Evolutionary conservation across 2,113 vertebrate species (phyloP).

Genomic region (Chauna torquata): DNA sequence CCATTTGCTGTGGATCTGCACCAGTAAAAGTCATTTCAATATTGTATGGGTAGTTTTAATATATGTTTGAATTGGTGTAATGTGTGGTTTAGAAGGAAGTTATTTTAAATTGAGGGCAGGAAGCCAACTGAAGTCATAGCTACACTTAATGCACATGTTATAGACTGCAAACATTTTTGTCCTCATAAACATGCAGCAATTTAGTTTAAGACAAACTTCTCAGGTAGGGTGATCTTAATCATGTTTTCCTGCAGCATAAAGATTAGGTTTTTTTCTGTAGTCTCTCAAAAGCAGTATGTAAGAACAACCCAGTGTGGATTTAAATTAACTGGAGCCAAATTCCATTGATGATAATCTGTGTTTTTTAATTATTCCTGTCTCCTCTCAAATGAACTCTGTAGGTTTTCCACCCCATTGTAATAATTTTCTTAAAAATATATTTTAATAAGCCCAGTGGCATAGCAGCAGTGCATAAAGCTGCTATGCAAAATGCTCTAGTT

Average conservation of each 20-base stretch:
- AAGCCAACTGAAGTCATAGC: constrained; percentile 9
- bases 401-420: not conserved
- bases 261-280: not conserved
- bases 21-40: not conserved
- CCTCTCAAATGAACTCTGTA: not conserved
- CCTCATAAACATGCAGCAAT: not conserved
- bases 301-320: constrained; percentile 3
- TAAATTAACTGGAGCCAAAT: constrained; percentile 48
- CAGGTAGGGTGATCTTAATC: not conserved
- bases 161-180: constrained; percentile 10
- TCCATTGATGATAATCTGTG: constrained; percentile 4
- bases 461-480: constrained; percentile 3
- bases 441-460: constrained; percentile 9
- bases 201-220: constrained; percentile 38
- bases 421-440: not conserved
- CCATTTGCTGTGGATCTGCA: not conserved
- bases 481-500: not conserved
- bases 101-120: constrained; percentile 45
- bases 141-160: not conserved
- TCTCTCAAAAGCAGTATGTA: not conserved
- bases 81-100: not conserved
- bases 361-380: constrained; percentile 42
- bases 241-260: not conserved
- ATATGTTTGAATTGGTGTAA: not conserved
- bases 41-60: not conserved